Conservation (phyloP, 2,797 vertebrate genomes). For the Galago senegalensis region DNA sequence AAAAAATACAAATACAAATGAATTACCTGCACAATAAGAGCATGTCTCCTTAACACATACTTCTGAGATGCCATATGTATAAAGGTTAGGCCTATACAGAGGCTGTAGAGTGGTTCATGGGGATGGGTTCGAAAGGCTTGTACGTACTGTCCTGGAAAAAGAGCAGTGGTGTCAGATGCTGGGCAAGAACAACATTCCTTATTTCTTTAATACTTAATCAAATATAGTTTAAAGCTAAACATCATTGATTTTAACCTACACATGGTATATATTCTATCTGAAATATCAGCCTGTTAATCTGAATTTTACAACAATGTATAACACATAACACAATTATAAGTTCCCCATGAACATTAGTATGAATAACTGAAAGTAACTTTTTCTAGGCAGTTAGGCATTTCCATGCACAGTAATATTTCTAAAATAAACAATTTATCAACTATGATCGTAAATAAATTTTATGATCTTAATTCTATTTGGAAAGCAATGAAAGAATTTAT, state of each 20-base stretch:
- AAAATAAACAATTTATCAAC: constrained; percentile 24
- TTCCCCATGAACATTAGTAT: not conserved
- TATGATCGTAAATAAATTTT: constrained; percentile 30
- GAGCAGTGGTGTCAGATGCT: not conserved
- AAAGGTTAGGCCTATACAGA: constrained; percentile 97
- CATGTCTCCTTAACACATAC: constrained; percentile 95
- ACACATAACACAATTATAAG: constrained; percentile 13
- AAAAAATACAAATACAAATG: not conserved
- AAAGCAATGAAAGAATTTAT: constrained; percentile 12
- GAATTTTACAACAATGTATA: constrained; percentile 40
- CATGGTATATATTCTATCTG: not conserved
- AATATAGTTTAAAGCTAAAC: constrained; percentile 21
- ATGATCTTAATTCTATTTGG: constrained; percentile 41
- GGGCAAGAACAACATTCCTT: not conserved
- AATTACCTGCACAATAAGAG: constrained; percentile 95
- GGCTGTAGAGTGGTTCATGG: constrained; percentile 93
- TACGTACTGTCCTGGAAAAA: constrained; percentile 94
- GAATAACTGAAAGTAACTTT: constrained; percentile 44
- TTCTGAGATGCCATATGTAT: constrained; percentile 99
- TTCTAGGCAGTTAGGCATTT: not conserved
- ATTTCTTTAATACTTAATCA: constrained; percentile 26
- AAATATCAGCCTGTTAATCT: constrained; percentile 35
- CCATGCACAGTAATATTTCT: not conserved
- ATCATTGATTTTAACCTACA: constrained; percentile 18
- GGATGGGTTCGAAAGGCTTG: constrained; percentile 95